Evolutionary conservation across 2,888 invertebrate species (phyloP).

Genomic region (Heliconius sara): DNA sequence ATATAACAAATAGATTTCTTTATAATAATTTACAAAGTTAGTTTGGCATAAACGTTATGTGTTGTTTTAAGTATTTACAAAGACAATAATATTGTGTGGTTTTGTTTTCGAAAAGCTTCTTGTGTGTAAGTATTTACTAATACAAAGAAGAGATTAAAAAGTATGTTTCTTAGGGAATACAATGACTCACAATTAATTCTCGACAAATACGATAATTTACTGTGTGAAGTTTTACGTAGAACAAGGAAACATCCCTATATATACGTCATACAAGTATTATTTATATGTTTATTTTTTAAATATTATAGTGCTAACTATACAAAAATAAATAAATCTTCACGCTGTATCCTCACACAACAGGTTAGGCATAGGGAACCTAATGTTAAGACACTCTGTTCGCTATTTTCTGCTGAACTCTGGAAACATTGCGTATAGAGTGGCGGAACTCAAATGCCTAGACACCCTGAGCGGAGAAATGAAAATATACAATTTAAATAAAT

Average conservation of each 20-base stretch:
- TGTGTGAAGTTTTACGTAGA: background rate
- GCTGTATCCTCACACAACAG: no score
- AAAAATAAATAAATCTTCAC: background rate
- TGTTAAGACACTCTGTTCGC: no score
- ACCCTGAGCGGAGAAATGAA: no score
- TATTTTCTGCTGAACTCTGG: no score
- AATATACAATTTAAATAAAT: no score
- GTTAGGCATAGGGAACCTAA: no score
- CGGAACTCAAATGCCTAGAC: no score
- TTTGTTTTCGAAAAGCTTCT: background rate
- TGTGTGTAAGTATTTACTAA: background rate
- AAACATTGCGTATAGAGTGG: no score
- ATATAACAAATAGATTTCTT: background rate
- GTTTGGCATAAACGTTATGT: background rate
- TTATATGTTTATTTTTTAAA: background rate
- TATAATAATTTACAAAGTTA: background rate
- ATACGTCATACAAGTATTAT: background rate
- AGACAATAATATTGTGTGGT: background rate
- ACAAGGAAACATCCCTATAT: constrained; percentile 8
- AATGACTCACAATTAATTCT: constrained; percentile 5
- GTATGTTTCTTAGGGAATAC: background rate
- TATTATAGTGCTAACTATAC: background rate
- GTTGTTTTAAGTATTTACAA: background rate
- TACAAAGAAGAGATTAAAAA: constrained; percentile 5
- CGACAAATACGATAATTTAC: constrained; percentile 1